Evolutionary conservation across 2,113 vertebrate species (phyloP), one percentile per base, ranked within the genome.

Genomic region (Megaceryle torquata): DNA sequence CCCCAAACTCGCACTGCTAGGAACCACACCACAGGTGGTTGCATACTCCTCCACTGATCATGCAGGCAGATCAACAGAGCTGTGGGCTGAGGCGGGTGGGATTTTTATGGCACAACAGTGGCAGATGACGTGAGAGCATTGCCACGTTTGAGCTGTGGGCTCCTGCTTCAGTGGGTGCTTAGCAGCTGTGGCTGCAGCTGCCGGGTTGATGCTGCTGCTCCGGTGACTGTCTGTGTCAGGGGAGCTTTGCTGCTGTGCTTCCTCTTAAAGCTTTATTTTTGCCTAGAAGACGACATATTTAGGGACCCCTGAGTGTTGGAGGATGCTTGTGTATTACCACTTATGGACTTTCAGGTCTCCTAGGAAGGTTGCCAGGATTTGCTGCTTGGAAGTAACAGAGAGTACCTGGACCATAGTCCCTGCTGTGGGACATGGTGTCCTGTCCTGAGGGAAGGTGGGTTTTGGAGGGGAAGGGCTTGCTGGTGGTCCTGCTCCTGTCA

Each of bases 141-240:
- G 57, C 86, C 88, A 67, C 1, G 0, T 83, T 89, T 1, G 2
- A 90, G 70, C 53, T 70, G 79, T 57, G 56, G 67, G 78, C 35
- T 92, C 10, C 56, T 71, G 28, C 53, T 88, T 61, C 64, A 46
- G 44, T 2, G 3, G 39, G 94, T 4, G 0, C 67, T 26, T 56
- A 91, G 93, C 78, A 97, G 78, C 82, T 24, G 1, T 28, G 43
- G 18, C 74, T 91, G 89, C 68, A 63, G 51, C 69, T 48, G 24
- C 88, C 64, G 79, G 92, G 93, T 95, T 94, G 91, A 78, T 92
- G 77, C 79, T 96, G 92, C 93, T 93, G 96, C 93, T 96, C 93
- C 13, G 2, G 91, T 87, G 75, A 85, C 72, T 95, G 54, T 64
- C 82, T 93, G 60, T 82, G 93, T 53, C 76, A 53, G 15, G 88